Evolutionary conservation across 2,888 invertebrate genomes (phyloP), one percentile per base, ranked within the genome.

Genomic region (Apamea epomidion): DNA sequence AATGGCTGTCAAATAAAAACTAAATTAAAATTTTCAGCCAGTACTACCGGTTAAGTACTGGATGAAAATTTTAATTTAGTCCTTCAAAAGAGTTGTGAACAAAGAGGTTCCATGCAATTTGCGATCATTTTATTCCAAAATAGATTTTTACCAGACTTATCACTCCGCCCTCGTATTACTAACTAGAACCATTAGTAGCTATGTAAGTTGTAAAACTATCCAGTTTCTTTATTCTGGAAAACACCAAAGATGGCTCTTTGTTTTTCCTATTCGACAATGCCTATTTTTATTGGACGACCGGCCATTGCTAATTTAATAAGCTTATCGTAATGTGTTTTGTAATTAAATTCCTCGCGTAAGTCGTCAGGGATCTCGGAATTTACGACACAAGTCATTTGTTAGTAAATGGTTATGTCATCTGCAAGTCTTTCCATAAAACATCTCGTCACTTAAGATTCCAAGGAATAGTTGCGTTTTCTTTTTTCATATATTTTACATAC

Each of bases 221-320:
- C 67, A 81, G 83, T 87, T 76, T 48, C 60, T 80, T 60, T 74
- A 76, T 76, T 78, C 77, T 75, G 54, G 51, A 82, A 84, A 91
- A 87, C 80, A 84, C 87, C 86, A 88, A 88, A 90, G 74, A 86
- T 68, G 88, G 87, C 60, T 65, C 51, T 75, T 85, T 78, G 84
- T 85, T 85, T 87, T 88, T 82, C 73, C 62, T 70, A 45, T 78
- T 70, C 85, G 76, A 83, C 78, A 87, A 85, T 80, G 87, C 83
- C 85, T 87, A 90, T 90, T 87, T 90, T 86, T 88, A 91, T 86
- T 85, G 80, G 71, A 74, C 65, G 42, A 76, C 60, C 62, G 77
- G 62, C 54, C 54, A 42, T 16, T 71, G 64, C 75, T 84, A 87
- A 88, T 88, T 87, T 79, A 71, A 74, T 74, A 76, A 80, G 77